Conservation (phyloP, 2,113 vertebrate species). For the Cynoglossus semilaevis region DNA sequence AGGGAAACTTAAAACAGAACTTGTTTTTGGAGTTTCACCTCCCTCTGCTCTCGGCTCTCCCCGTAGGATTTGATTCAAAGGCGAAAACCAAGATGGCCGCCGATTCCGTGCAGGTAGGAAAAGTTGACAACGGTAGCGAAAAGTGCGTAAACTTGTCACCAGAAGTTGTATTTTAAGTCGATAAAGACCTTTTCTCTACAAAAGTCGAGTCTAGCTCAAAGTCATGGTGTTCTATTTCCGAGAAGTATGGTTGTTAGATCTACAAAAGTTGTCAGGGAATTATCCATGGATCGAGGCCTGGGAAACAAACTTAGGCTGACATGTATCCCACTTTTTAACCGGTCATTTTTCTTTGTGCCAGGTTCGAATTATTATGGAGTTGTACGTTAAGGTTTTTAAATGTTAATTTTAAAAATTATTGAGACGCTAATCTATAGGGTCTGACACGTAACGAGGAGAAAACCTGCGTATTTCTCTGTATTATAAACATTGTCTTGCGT, state of each 20-base stretch:
- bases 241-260: constrained; percentile 3
- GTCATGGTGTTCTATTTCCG: neutral
- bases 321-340: constrained; percentile 11
- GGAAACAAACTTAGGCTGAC: constrained; percentile 61
- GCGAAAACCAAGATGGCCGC: constrained; percentile 82
- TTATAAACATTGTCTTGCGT: constrained; percentile 9
- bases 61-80: constrained; percentile 79
- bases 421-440: constrained; percentile 9
- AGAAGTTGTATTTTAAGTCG: neutral
- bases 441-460: neutral
- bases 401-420: too few relatives aligned
- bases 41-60: constrained; percentile 63
- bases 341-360: neutral
- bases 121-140: constrained; percentile 75
- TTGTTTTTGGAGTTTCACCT: constrained; percentile 67
- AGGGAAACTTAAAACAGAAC: constrained; percentile 65
- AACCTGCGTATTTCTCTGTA: constrained; percentile 13
- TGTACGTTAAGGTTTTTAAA: too few relatives aligned
- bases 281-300: constrained; percentile 74
- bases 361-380: neutral
- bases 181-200: neutral
- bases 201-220: neutral
- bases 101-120: constrained; percentile 84
- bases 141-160: constrained; percentile 63
- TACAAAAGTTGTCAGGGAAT: constrained; percentile 57